Percentiles rank a stretch among this genome's conserved stretches.
These are phyloP conservation scores for Neomorphus geoffroyi DNA, from an alignment of 2,797 vertebrate genomes.

Conservation along the genomic window DNA sequence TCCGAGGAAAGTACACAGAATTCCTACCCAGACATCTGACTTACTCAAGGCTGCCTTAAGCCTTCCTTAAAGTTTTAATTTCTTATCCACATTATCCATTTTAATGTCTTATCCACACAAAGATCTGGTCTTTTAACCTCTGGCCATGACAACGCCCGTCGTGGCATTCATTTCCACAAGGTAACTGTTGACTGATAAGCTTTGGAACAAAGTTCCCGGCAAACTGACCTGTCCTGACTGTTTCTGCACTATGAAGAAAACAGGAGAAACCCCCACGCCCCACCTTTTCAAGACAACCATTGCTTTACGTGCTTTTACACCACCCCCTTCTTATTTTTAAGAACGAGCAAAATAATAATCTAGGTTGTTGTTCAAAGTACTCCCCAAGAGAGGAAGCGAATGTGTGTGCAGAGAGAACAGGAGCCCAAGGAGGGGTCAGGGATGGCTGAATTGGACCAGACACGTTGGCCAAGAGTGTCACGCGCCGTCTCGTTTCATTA, in stretches of 20 bases:
- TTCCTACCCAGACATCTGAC: not conserved
- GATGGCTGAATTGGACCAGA: not conserved
- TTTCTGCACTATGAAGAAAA: not conserved
- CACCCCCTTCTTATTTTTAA: not conserved
- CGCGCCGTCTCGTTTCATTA: constrained; percentile 40
- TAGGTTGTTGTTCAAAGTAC: not conserved
- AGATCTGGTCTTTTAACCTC: not conserved
- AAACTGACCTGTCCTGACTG: not conserved
- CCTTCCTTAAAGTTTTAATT: too few relatives aligned
- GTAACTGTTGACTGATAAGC: not conserved
- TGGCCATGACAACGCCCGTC: not conserved
- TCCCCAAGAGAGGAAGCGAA: not conserved
- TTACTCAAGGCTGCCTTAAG: not conserved
- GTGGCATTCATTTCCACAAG: not conserved
- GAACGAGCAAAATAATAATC: not conserved
- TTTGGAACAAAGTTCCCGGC: not conserved
- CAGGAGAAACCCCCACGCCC: not conserved
- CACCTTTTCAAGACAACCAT: not conserved
- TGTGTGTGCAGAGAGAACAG: fast-evolving
- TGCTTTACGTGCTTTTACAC: not conserved
- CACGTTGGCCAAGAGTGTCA: fast-evolving
- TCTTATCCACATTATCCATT: not conserved
- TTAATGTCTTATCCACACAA: not conserved
- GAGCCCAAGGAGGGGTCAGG: not conserved
- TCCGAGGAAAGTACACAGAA: not conserved